phyloP scores from a whole-genome alignment of 2,888 invertebrate genomes.

The Andrena dorsata region DNA sequence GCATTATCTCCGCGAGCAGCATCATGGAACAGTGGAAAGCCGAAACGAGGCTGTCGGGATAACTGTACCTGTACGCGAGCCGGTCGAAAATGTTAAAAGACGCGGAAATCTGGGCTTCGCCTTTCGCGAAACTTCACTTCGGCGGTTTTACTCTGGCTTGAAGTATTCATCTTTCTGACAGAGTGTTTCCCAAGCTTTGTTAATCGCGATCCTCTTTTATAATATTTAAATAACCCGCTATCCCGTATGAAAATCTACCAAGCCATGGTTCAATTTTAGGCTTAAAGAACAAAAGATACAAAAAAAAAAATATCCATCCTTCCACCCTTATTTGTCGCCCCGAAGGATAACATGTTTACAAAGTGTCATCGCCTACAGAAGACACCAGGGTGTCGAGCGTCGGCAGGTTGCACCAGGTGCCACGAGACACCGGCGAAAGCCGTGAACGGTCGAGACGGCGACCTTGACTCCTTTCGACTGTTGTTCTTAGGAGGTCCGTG shows the following conservation, averaged over 20 bases:
- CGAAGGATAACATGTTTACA: too few relatives aligned
- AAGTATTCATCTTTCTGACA: too few relatives aligned
- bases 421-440: conserved; percentile 1
- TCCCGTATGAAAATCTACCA: too few relatives aligned
- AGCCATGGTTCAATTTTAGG: too few relatives aligned
- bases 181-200: too few relatives aligned
- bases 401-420: conserved; percentile 5
- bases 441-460: conserved; percentile 54
- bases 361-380: neutral
- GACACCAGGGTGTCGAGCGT: neutral
- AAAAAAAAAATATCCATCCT: too few relatives aligned
- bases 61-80: neutral
- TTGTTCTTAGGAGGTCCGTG: conserved; percentile 59
- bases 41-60: neutral
- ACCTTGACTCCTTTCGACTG: conserved; percentile 72
- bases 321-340: too few relatives aligned
- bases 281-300: too few relatives aligned
- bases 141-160: too few relatives aligned
- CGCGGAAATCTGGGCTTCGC: neutral
- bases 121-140: too few relatives aligned
- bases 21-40: neutral
- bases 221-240: too few relatives aligned
- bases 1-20: neutral
- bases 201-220: too few relatives aligned
- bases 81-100: neutral